phyloP scores from a whole-genome alignment of 2,113 vertebrate species.

The Mesocricetus auratus region DNA sequence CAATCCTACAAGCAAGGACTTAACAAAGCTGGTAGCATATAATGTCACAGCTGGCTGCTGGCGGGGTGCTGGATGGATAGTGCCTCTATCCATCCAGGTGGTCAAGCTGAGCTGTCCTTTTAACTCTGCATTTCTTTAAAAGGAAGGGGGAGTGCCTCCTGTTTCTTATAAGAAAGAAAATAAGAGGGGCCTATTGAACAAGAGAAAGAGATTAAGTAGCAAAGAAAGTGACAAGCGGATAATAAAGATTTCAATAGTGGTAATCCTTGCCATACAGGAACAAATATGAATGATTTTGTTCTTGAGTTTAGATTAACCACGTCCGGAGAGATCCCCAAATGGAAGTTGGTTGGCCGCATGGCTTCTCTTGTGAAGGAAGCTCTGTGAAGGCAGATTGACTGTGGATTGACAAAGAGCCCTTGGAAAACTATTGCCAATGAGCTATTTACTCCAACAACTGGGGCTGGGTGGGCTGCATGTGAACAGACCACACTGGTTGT shows the following conservation, averaged over 20 bases:
- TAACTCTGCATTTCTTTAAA: conserved; percentile 92
- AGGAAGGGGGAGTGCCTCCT: conserved; percentile 85
- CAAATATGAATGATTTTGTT: conserved; percentile 94
- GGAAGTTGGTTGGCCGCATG: not conserved
- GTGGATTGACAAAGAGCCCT: conserved; percentile 33
- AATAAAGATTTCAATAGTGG: conserved; percentile 90
- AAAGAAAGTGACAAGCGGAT: conserved; percentile 93
- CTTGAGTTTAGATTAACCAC: conserved; percentile 90
- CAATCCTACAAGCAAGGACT: conserved; percentile 91
- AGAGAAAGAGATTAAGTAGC: conserved; percentile 94
- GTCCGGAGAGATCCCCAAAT: conserved; percentile 70
- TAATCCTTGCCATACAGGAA: conserved; percentile 93
- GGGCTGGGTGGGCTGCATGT: accelerated
- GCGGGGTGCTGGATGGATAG: conserved; percentile 91
- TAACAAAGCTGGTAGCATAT: conserved; percentile 91
- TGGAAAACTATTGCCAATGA: conserved; percentile 41
- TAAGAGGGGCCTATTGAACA: conserved; percentile 89
- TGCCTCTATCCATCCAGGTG: conserved; percentile 92
- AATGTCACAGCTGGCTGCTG: conserved; percentile 96
- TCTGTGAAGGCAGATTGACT: not conserved
- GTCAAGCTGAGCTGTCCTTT: conserved; percentile 91
- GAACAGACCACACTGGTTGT: not conserved
- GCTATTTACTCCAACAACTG: not conserved
- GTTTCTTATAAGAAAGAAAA: conserved; percentile 88
- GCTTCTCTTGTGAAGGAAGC: conserved; percentile 30